A percentile compares a stretch with the other conserved stretches of the same genome.
Conservation (phyloP, 2,888 invertebrate species). For the Fragum sueziense region DNA sequence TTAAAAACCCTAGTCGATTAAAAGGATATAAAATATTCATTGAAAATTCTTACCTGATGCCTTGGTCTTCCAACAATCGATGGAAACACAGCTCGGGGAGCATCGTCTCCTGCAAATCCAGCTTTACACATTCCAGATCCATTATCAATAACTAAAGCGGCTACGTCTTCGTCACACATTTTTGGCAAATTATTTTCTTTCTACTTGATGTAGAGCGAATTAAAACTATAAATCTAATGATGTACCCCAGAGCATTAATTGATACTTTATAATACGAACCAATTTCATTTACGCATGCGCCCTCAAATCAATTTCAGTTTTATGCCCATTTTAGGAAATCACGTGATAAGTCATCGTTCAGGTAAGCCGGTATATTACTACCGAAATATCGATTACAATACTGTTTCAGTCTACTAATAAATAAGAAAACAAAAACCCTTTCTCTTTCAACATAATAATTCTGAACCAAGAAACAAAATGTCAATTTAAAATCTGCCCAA, state of each 20-base stretch:
- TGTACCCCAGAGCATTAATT: background rate
- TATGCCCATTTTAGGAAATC: background rate
- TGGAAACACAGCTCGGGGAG: conserved; percentile 75
- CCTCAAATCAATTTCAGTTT: background rate
- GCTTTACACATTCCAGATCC: conserved; percentile 75
- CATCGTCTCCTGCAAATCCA: conserved; percentile 77
- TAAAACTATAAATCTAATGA: background rate
- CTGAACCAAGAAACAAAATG: too few species aligned
- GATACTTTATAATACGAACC: background rate
- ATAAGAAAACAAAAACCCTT: background rate
- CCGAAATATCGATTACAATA: background rate
- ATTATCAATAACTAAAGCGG: conserved; percentile 44
- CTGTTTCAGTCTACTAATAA: background rate
- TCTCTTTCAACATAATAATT: too few species aligned
- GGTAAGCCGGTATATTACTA: background rate
- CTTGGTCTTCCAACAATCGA: conserved; percentile 75
- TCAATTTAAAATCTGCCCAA: too few species aligned
- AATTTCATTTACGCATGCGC: background rate
- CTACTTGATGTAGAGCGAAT: background rate
- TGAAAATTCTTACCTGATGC: conserved; percentile 71
- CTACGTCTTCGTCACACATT: conserved; percentile 81
- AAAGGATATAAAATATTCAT: too few species aligned
- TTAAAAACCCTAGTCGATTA: too few species aligned
- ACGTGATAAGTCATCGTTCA: background rate
- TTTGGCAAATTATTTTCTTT: conserved; percentile 3